Base-by-base conservation (phyloP, 2,113 vertebrate genomes). In the Myrmecobius fasciatus region DNA sequence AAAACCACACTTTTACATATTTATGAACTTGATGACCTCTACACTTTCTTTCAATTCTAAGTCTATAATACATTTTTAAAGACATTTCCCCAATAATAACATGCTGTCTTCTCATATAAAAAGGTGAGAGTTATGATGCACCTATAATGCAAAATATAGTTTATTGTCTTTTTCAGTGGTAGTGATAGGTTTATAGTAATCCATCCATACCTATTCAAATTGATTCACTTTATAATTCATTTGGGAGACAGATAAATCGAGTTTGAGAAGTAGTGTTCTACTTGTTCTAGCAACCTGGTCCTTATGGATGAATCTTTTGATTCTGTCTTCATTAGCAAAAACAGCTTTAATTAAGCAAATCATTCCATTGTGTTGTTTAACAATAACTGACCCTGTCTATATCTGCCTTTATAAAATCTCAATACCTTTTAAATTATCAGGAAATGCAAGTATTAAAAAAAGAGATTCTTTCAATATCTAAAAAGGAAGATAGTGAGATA, bases 81-180 rank as follows among this genome's bases (percentile, higher is more conserved):
- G 67, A n/a, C n/a, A 83, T 43, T n/a, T 83, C 14, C 6, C 20
- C 36, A 83, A 83, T 83, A 83, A 83, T 67, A 67, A 67, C 97
- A 91, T 53, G n/a, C 8, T 75, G 47, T 92, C 8, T 75, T 24
- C 91, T 94, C 52, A 89, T 25, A 95, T 91, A 93, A 4, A 83
- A 94, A 92, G 52, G 8, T 93, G 20, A 83, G 49, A 20, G 20
- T 7, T 89, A 89, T 89, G 1, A 90, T 83, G 75, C 7, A 93
- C 49, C 60, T 91, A 56, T 53, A 51, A 24, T 52, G 83, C n/a
- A 91, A 96, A 88, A 90, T 12, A 31, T 22, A 89, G 49, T 90
- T 94, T 26, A 12, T 0, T 48, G 48, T 52, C 53, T 91, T 95
- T 93, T 91, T 97, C 90, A 96, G 43, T 83, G 94, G 8, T 94